These are phyloP conservation scores for Cydia fagiglandana DNA, from an alignment of 1,140 invertebrate genomes.

Conservation along the genomic window DNA sequence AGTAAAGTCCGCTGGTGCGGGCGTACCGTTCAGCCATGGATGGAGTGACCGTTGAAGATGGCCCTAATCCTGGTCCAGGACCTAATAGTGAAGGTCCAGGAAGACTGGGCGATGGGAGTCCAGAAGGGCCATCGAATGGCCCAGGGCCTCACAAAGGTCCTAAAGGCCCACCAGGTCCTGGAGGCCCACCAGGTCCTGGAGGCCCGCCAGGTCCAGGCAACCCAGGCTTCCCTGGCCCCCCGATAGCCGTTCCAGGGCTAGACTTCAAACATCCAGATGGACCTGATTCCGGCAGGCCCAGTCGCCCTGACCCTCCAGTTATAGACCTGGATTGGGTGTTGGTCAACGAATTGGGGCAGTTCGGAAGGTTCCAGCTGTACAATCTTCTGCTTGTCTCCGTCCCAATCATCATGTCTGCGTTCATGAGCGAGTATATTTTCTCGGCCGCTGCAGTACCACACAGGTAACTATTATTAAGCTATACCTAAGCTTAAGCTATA, in stretches of 20 bases:
- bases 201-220: background rate
- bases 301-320: slow-evolving; percentile 10
- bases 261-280: background rate
- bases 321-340: slow-evolving; percentile 60
- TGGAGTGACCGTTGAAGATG: background rate
- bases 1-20: background rate
- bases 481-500: too few relatives aligned
- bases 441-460: slow-evolving; percentile 62
- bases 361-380: slow-evolving; percentile 55
- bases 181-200: background rate
- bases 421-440: slow-evolving; percentile 66
- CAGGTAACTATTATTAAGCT: slow-evolving; percentile 44
- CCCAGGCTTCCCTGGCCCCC: background rate
- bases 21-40: background rate
- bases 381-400: slow-evolving; percentile 56
- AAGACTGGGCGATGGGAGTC: background rate
- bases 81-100: background rate
- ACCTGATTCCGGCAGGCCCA: background rate
- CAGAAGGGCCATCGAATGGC: background rate
- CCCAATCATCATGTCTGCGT: slow-evolving; percentile 59
- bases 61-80: background rate
- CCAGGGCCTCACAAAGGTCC: background rate
- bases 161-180: background rate
- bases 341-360: slow-evolving; percentile 63
- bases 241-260: slow-evolving; percentile 49